A percentile compares a stretch with the other conserved stretches of the same genome.
Evolutionary conservation across 2,113 vertebrate genomes (phyloP).

Genomic region (Heptranchias perlo): DNA sequence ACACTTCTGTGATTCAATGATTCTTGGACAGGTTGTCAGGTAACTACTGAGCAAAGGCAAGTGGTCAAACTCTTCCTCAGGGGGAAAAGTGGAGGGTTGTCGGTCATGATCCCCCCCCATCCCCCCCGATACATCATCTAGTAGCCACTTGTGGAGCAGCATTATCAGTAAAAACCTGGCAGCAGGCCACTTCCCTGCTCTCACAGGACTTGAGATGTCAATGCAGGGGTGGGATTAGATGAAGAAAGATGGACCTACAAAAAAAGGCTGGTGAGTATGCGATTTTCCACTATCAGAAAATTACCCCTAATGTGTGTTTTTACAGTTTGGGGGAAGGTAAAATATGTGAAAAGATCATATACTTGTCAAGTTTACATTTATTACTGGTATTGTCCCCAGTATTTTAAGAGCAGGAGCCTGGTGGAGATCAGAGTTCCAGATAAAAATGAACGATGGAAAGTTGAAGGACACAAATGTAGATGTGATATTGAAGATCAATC

Average conservation of each 20-base stretch:
- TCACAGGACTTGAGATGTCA: background rate
- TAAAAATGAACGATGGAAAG: background rate
- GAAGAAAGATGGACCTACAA: background rate
- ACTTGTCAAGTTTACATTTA: background rate
- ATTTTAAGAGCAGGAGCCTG: background rate
- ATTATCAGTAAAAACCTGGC: background rate
- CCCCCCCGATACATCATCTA: background rate
- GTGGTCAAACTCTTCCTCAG: background rate
- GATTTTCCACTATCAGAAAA: background rate
- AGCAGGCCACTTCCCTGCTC: background rate
- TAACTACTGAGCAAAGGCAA: background rate
- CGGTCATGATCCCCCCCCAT: background rate
- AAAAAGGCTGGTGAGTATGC: background rate
- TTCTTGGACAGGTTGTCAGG: background rate
- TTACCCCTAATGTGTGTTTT: no score
- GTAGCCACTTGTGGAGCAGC: background rate
- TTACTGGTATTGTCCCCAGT: background rate
- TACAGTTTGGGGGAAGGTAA: background rate
- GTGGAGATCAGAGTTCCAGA: background rate
- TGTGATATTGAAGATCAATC: no score
- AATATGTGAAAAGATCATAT: background rate
- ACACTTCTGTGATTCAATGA: background rate
- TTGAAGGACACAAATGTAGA: no score
- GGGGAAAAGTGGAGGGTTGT: background rate
- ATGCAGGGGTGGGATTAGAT: background rate